Evolutionary conservation across 1,140 invertebrate species (phyloP).

Genomic region (Reticulitermes speratus): DNA sequence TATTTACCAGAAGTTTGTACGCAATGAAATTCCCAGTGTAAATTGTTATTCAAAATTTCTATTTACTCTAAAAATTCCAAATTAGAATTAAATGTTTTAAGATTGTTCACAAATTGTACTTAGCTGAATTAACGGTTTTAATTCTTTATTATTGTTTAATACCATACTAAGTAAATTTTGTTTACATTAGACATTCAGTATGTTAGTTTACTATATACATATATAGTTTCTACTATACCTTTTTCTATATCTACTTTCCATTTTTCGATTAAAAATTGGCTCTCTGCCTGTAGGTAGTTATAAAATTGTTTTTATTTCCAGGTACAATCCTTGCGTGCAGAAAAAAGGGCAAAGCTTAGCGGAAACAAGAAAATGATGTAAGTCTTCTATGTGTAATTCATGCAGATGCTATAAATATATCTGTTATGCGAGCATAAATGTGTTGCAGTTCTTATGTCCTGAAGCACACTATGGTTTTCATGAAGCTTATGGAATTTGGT

Average conservation of each 20-base stretch:
- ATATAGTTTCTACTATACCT: no score
- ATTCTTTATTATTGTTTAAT: no score
- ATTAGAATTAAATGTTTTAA: no score
- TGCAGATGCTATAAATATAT: background rate
- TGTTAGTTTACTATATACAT: no score
- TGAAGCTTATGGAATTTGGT: background rate
- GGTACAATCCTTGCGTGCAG: background rate
- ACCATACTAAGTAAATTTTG: no score
- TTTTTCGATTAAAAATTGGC: background rate
- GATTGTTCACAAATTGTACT: no score
- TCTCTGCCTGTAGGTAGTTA: background rate
- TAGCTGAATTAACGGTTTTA: no score
- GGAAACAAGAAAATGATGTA: background rate
- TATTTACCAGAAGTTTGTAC: no score
- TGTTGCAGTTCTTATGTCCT: background rate
- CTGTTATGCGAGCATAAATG: background rate
- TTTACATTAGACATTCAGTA: no score
- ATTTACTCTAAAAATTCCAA: no score
- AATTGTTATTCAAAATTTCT: no score
- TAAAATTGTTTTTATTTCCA: background rate
- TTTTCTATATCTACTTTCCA: background rate
- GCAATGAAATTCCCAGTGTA: no score
- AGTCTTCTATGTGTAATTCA: background rate
- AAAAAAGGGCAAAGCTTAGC: background rate
- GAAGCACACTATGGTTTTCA: background rate